These are phyloP conservation scores for Melanchra persicariae DNA, from an alignment of 2,888 invertebrate species.

Conservation along the genomic window DNA sequence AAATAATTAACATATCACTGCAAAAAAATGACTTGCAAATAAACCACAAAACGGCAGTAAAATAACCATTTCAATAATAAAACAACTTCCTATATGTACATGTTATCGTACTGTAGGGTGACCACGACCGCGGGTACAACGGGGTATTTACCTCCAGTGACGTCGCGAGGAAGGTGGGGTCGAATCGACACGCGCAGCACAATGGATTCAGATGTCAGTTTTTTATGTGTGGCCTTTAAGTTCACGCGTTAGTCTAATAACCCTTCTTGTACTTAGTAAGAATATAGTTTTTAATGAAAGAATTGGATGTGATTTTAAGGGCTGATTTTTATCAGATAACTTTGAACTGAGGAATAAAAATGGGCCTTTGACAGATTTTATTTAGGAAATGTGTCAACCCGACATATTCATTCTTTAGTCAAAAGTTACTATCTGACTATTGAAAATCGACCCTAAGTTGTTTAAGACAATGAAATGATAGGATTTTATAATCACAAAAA, in stretches of 20 bases:
- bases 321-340: no score
- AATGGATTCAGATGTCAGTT: constrained; percentile 36
- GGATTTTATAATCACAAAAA: no score
- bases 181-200: constrained; percentile 29
- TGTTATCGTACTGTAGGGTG: constrained; percentile 37
- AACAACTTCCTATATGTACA: constrained; percentile 23
- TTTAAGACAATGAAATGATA: no score
- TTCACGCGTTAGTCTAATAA: background rate
- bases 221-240: constrained; percentile 30
- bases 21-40: background rate
- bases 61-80: no score
- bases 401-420: no score
- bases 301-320: no score
- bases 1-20: background rate
- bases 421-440: no score
- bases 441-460: no score
- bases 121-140: constrained; percentile 28
- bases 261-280: background rate
- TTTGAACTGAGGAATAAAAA: no score
- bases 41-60: constrained; percentile 7
- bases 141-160: constrained; percentile 54
- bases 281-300: background rate
- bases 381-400: no score
- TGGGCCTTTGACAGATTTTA: no score
- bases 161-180: constrained; percentile 37